Conservation (phyloP, 2,888 invertebrate species). For the Meteorus cinctellus region DNA sequence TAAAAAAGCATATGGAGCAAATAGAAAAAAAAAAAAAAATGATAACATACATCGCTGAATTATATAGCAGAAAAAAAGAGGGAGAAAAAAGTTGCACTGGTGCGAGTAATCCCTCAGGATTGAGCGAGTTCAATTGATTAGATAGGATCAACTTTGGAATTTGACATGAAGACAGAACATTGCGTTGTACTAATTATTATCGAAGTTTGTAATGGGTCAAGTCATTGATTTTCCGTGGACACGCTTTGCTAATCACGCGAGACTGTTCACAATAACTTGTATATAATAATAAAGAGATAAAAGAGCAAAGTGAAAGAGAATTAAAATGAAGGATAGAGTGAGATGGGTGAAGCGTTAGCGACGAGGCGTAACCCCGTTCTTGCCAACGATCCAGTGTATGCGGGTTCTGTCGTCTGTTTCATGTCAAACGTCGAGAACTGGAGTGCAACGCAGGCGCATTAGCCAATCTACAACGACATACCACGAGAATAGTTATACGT, state of each 20-base stretch:
- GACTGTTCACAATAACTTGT: not conserved
- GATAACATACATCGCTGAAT: too few relatives aligned
- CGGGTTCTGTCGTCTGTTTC: conserved; percentile 33
- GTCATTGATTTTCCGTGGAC: conserved; percentile 16
- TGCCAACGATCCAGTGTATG: conserved; percentile 25
- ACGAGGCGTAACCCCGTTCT: conserved; percentile 41
- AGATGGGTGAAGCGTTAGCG: conserved; percentile 25
- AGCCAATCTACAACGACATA: conserved; percentile 1
- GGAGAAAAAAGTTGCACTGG: too few relatives aligned
- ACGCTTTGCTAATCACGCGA: not conserved
- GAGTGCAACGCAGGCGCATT: conserved; percentile 39
- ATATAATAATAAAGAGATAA: conserved; percentile 7
- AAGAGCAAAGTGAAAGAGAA: conserved; percentile 5
- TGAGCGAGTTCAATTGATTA: too few relatives aligned
- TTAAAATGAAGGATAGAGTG: not conserved
- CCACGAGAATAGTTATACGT: conserved; percentile 35
- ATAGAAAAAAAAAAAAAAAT: too few relatives aligned
- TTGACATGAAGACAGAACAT: too few relatives aligned
- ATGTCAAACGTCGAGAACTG: conserved; percentile 35
- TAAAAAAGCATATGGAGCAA: too few relatives aligned
- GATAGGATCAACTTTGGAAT: too few relatives aligned
- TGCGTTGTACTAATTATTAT: not conserved
- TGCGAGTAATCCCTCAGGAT: too few relatives aligned
- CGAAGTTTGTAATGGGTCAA: conserved; percentile 21
- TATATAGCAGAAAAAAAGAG: too few relatives aligned